Percentiles rank a stretch among this genome's conserved stretches.
These are phyloP conservation scores for Morone chrysops DNA, from an alignment of 2,113 vertebrate genomes.

Conservation along the genomic window DNA sequence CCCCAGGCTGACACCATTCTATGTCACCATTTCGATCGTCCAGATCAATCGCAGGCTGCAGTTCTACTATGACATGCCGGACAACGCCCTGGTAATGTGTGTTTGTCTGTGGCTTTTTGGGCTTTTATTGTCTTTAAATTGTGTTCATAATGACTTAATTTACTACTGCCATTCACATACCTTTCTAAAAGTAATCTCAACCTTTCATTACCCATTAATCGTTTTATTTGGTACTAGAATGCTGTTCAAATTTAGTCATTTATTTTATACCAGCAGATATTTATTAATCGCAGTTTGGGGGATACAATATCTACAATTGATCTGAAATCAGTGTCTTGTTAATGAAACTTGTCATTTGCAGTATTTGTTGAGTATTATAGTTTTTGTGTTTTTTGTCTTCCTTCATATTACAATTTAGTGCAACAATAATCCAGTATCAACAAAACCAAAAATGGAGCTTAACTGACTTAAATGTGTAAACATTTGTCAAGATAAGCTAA, in stretches of 20 bases:
- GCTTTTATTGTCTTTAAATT: not conserved
- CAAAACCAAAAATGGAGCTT: not conserved
- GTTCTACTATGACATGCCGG: constrained; percentile 59
- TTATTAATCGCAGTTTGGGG: not conserved
- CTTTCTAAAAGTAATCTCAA: not conserved
- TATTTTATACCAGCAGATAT: not conserved
- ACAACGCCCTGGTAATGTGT: constrained; percentile 47
- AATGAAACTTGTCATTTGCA: not conserved
- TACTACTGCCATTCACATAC: not conserved
- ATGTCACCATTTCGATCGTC: constrained; percentile 71
- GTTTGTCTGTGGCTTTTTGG: not conserved
- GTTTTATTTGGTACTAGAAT: not conserved
- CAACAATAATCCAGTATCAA: not conserved
- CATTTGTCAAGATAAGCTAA: not conserved
- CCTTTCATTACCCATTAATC: too few species aligned
- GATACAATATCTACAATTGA: not conserved
- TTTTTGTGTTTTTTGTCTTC: not conserved
- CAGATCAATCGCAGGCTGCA: constrained; percentile 78
- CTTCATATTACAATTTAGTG: not conserved
- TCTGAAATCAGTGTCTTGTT: too few species aligned
- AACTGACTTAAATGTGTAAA: not conserved
- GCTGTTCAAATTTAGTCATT: not conserved
- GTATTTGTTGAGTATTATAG: not conserved
- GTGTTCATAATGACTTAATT: not conserved
- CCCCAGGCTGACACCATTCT: constrained; percentile 75